Percentiles rank a stretch among this genome's conserved stretches.
Conservation (phyloP, 64 coral and sea anemone genomes). For the Orbicella faveolata region DNA sequence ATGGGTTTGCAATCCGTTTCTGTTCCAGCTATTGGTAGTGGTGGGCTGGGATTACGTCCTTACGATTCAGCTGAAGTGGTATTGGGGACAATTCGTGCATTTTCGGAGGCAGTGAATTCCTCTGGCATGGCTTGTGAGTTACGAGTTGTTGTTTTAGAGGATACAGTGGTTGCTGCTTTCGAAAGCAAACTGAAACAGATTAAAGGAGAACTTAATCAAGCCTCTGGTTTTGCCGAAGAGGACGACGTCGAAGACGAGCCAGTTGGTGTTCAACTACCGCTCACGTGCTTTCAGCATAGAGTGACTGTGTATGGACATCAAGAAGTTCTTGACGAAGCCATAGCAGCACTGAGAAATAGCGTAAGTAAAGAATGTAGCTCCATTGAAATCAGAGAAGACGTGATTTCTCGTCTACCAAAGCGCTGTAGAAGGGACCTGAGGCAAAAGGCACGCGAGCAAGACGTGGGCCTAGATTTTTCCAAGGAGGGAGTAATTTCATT, state of each 20-base stretch:
- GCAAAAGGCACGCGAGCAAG: not conserved
- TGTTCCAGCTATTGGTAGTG: conserved; percentile 1
- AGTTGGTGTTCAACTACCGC: not conserved
- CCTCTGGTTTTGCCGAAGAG: not conserved
- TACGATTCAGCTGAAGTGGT: not conserved
- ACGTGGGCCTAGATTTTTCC: conserved; percentile 1
- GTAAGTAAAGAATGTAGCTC: not conserved
- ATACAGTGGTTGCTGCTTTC: not conserved
- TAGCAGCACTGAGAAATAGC: not conserved
- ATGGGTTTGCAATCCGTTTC: not conserved
- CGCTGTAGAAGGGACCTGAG: not conserved
- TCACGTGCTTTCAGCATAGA: not conserved
- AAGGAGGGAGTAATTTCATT: not conserved
- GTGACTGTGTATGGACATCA: not conserved
- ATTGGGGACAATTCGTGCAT: not conserved
- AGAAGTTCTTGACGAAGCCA: not conserved
- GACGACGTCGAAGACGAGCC: not conserved
- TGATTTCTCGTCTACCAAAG: not conserved
- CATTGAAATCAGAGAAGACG: not conserved
- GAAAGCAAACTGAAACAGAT: not conserved
- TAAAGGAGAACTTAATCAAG: not conserved
- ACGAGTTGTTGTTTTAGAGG: not conserved
- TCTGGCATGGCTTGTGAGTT: not conserved
- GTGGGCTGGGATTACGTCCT: not conserved
- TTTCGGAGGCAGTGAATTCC: not conserved